Conservation (phyloP, 2,113 vertebrate species). For the Phocoena sinus region DNA sequence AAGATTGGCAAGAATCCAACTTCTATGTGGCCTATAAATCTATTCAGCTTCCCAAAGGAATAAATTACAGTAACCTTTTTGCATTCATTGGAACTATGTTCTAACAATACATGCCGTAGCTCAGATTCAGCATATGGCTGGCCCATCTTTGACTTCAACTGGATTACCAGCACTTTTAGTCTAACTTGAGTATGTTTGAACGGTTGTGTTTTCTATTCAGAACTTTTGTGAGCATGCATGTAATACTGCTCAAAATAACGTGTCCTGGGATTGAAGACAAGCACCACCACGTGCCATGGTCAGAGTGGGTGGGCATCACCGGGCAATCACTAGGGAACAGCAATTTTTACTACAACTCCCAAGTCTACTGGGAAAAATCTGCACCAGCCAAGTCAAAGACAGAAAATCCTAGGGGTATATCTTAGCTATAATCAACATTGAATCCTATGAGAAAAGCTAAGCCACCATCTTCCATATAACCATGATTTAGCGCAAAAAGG, state of each 20-base stretch:
- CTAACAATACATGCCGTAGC: not conserved
- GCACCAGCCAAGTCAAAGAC: not conserved
- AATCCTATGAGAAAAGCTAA: not conserved
- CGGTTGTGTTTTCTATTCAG: not conserved
- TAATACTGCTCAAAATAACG: not conserved
- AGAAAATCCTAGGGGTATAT: not conserved
- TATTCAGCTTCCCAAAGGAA: slow-evolving; percentile 51
- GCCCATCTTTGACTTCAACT: not conserved
- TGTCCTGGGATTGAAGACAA: not conserved
- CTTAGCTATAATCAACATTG: not conserved
- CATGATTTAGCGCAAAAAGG: not conserved
- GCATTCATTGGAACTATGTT: slow-evolving; percentile 12
- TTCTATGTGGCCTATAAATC: slow-evolving; percentile 59
- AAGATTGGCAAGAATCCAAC: slow-evolving; percentile 60
- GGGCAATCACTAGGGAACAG: not conserved
- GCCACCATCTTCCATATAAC: not conserved
- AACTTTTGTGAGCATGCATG: not conserved
- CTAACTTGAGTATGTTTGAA: not conserved
- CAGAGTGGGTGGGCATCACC: not conserved
- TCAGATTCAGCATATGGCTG: not conserved
- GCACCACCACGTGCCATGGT: not conserved
- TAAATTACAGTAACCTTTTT: slow-evolving; percentile 61
- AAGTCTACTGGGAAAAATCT: not conserved
- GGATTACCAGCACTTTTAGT: not conserved
- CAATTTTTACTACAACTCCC: not conserved